A percentile compares a stretch with the other conserved stretches of the same genome.
Evolutionary conservation across 2,797 vertebrate species (phyloP).

Genomic region (Neomorphus geoffroyi): DNA sequence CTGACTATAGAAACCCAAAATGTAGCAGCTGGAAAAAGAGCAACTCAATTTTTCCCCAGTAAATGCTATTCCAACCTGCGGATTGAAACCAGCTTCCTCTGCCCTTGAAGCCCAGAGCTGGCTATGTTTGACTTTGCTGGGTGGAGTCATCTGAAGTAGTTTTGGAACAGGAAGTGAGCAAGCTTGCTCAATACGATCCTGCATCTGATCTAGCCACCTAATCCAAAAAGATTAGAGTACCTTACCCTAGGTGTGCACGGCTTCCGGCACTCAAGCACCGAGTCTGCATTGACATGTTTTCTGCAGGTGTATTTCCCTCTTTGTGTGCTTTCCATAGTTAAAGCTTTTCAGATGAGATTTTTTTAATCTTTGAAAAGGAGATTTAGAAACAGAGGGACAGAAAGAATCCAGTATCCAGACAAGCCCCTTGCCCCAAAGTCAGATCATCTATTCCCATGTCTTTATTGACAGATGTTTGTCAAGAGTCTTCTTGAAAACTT

Average conservation of each 20-base stretch:
- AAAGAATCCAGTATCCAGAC: neutral
- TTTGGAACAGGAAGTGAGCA: neutral
- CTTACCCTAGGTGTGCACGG: neutral
- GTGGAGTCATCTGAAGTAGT: neutral
- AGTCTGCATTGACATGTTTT: neutral
- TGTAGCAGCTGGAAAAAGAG: neutral
- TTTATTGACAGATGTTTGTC: neutral
- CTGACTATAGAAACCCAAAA: neutral
- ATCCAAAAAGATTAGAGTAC: neutral
- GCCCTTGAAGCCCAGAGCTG: neutral
- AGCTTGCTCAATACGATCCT: neutral
- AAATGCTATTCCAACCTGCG: neutral
- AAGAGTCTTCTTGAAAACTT: neutral
- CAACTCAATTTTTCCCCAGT: fast-evolving
- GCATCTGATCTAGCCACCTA: neutral
- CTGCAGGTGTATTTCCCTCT: neutral
- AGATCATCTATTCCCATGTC: neutral
- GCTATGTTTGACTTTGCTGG: neutral
- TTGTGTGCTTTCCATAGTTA: neutral
- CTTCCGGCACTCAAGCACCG: neutral
- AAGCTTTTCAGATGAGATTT: neutral
- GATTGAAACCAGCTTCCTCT: neutral
- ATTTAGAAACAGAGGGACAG: neutral
- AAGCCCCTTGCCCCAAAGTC: neutral
- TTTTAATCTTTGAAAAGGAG: neutral